Evolutionary conservation across 1,140 invertebrate species (phyloP).

Genomic region (Ceratina calcarata): DNA sequence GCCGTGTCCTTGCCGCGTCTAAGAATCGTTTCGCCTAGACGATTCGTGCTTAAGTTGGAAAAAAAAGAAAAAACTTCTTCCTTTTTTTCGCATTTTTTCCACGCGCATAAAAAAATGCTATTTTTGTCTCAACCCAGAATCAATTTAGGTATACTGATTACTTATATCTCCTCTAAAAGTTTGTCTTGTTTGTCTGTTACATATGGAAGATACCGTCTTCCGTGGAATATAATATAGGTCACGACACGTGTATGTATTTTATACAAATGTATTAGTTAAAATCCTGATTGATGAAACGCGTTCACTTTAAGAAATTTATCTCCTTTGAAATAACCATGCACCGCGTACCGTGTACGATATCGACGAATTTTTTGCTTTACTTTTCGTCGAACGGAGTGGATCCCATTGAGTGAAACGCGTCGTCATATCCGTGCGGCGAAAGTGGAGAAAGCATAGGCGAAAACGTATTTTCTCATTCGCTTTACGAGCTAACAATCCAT

Average conservation of each 20-base stretch:
- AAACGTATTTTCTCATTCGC: background rate
- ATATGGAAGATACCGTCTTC: background rate
- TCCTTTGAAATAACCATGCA: background rate
- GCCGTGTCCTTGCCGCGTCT: conserved; percentile 63
- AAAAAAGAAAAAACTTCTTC: conserved; percentile 34
- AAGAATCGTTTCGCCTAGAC: conserved; percentile 65
- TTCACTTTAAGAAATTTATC: no score
- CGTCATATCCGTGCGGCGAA: conserved; percentile 2
- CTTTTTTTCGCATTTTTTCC: background rate
- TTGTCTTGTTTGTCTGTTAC: background rate
- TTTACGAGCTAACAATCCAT: background rate
- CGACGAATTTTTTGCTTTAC: background rate
- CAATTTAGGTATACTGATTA: background rate
- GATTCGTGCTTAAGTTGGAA: background rate
- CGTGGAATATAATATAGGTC: no score
- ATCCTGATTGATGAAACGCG: no score
- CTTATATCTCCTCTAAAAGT: background rate
- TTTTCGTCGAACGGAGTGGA: background rate
- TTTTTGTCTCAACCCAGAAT: background rate
- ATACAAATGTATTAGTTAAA: no score
- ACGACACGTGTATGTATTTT: no score
- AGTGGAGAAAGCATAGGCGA: background rate
- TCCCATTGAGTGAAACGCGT: conserved; percentile 8
- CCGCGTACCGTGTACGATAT: background rate
- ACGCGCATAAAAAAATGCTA: background rate